phyloP scores from a whole-genome alignment of 1,140 invertebrate genomes.

The Polypedilum vanderplanki region DNA sequence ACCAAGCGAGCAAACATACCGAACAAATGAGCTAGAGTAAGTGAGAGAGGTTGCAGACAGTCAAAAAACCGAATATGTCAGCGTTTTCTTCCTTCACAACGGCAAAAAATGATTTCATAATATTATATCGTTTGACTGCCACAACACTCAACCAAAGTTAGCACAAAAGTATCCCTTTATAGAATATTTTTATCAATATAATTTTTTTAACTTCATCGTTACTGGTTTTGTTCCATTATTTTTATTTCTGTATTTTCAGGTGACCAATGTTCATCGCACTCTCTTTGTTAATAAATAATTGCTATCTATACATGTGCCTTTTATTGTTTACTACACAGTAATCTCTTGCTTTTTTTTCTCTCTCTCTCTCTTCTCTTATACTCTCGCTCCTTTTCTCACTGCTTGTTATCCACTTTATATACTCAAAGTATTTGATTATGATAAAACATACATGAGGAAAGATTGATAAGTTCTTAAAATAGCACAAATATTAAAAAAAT shows the following conservation, averaged over 20 bases:
- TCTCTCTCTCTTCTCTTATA: neutral
- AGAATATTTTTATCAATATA: neutral
- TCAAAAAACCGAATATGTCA: no score
- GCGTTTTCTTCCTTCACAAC: neutral
- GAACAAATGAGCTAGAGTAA: no score
- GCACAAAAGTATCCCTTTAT: neutral
- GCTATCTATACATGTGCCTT: neutral
- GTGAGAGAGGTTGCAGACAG: no score
- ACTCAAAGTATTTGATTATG: neutral
- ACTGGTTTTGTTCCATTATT: constrained; percentile 16
- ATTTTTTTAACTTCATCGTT: neutral
- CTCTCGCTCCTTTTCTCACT: neutral
- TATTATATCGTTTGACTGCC: no score
- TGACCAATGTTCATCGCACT: constrained; percentile 26
- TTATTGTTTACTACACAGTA: neutral
- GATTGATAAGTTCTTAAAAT: neutral
- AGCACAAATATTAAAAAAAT: no score
- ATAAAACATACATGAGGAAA: neutral
- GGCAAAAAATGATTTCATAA: neutral
- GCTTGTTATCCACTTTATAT: neutral
- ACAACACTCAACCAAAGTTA: neutral
- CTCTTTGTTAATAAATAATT: constrained; percentile 26
- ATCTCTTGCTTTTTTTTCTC: neutral
- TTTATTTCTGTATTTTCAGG: constrained; percentile 16
- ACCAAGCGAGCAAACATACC: no score